Percentiles rank a stretch among this genome's conserved stretches.
Conservation (phyloP, 1,140 invertebrate species). For the Brachionus asplanchnoidis region DNA sequence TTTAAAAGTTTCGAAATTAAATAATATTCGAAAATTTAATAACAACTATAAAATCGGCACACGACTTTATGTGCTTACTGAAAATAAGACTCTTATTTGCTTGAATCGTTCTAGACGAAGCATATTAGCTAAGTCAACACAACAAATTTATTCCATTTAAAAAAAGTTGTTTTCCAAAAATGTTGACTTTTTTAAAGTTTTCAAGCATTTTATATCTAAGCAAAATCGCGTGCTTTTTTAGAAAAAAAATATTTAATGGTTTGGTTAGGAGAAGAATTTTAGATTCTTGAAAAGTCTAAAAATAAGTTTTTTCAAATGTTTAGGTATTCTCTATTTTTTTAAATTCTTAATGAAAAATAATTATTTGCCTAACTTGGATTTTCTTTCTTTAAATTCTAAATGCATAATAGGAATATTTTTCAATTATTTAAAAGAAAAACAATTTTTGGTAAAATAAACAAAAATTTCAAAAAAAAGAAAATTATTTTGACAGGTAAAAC, state of each 20-base stretch:
- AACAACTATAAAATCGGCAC: not conserved
- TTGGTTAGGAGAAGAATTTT: too few relatives aligned
- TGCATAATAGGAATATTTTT: too few relatives aligned
- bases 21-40: not conserved
- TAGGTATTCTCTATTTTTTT: not conserved
- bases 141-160: not conserved
- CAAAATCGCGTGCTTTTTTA: too few relatives aligned
- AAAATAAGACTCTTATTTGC: not conserved
- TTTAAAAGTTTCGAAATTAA: not conserved
- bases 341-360: not conserved
- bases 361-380: not conserved
- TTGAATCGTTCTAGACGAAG: not conserved
- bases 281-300: not conserved
- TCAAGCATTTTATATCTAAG: too few relatives aligned
- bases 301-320: not conserved
- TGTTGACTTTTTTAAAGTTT: not conserved
- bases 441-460: too few relatives aligned
- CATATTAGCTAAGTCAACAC: not conserved
- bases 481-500: too few relatives aligned
- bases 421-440: too few relatives aligned
- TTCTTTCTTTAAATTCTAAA: too few relatives aligned
- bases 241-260: too few relatives aligned
- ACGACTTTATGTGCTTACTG: not conserved
- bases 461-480: too few relatives aligned
- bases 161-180: not conserved